phyloP scores from a whole-genome alignment of 2,888 invertebrate species.

The Cantharis rustica region DNA sequence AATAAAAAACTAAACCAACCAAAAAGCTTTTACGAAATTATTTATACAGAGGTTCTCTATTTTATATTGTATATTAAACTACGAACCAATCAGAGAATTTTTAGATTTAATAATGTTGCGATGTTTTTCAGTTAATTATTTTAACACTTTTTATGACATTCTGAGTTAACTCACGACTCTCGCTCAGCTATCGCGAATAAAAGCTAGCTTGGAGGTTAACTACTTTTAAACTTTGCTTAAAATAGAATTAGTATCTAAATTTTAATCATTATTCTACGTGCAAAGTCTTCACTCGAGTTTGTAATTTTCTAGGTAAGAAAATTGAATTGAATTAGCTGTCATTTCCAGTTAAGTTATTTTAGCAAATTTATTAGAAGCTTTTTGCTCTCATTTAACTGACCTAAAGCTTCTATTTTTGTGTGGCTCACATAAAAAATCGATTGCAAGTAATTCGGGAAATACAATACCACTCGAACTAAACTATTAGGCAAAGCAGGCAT shows the following conservation, averaged over 20 bases:
- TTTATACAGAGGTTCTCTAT: neutral
- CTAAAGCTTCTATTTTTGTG: neutral
- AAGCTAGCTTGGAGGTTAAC: too few relatives aligned
- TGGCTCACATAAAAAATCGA: neutral
- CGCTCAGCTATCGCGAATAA: too few relatives aligned
- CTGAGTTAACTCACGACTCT: too few relatives aligned
- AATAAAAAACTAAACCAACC: neutral
- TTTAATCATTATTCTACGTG: neutral
- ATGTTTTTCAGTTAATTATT: too few relatives aligned
- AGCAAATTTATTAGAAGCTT: neutral
- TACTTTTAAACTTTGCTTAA: too few relatives aligned
- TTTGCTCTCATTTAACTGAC: neutral
- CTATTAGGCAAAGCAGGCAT: constrained; percentile 7
- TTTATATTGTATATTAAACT: too few relatives aligned
- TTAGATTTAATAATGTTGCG: too few relatives aligned
- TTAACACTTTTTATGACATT: too few relatives aligned
- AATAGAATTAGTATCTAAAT: too few relatives aligned
- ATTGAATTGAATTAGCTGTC: neutral
- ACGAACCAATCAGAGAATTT: too few relatives aligned
- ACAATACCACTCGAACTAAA: neutral
- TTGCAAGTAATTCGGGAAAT: neutral
- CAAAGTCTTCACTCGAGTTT: neutral
- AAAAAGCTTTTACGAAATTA: neutral
- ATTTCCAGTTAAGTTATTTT: neutral
- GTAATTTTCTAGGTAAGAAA: neutral